A percentile compares a stretch with the other conserved stretches of the same genome.
Conservation (phyloP, 1,140 invertebrate species). For the Carposina sasakii region DNA sequence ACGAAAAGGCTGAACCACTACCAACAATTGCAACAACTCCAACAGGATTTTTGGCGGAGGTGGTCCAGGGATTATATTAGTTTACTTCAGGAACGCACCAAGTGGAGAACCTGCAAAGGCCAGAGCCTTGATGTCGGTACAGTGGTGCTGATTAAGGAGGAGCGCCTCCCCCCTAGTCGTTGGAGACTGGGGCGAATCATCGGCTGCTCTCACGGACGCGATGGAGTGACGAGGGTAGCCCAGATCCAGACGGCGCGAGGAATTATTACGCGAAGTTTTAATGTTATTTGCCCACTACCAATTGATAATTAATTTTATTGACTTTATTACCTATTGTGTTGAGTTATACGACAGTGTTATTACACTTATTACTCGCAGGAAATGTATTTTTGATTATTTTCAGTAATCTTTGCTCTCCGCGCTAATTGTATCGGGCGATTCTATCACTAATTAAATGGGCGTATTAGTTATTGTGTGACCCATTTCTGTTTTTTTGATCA, state of each 20-base stretch:
- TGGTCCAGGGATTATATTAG: conserved; percentile 1
- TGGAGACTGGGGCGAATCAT: not conserved
- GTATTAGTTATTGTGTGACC: too few relatives aligned
- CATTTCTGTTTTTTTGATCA: too few relatives aligned
- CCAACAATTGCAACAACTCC: not conserved
- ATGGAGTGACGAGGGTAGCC: not conserved
- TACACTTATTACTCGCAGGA: too few relatives aligned
- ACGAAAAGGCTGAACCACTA: not conserved
- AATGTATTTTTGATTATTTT: too few relatives aligned
- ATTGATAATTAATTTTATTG: too few relatives aligned
- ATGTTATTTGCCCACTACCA: conserved; percentile 1
- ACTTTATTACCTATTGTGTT: too few relatives aligned
- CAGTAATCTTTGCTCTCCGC: too few relatives aligned
- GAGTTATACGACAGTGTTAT: too few relatives aligned
- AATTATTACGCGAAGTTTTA: not conserved
- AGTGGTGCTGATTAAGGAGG: not conserved
- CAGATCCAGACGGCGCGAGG: not conserved
- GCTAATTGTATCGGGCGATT: too few relatives aligned
- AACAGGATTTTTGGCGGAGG: not conserved
- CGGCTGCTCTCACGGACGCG: not conserved
- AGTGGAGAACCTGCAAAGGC: not conserved
- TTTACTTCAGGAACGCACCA: not conserved
- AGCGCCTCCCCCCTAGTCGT: not conserved
- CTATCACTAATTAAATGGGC: too few relatives aligned
- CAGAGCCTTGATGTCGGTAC: not conserved